Conservation (phyloP, 2,113 vertebrate genomes). For the Lucifuga dentata region DNA sequence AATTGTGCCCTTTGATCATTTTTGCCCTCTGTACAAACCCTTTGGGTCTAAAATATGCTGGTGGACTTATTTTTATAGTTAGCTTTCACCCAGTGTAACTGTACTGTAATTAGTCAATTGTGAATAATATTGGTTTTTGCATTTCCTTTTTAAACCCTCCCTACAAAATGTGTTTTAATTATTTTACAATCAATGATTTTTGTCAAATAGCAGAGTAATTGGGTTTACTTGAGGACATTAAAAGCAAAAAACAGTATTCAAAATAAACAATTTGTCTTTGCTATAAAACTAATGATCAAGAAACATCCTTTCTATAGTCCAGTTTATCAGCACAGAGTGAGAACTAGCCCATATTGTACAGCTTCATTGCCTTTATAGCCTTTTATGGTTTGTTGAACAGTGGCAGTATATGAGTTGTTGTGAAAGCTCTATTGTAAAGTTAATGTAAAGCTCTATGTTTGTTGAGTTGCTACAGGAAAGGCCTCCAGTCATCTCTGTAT, state of each 20-base stretch:
- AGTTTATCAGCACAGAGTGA: slow-evolving; percentile 51
- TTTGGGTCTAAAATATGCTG: slow-evolving; percentile 67
- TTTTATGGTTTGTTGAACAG: slow-evolving; percentile 64
- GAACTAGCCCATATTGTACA: slow-evolving; percentile 67
- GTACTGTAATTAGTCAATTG: slow-evolving; percentile 81
- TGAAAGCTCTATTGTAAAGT: slow-evolving; percentile 80
- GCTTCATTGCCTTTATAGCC: slow-evolving; percentile 64
- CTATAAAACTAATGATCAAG: slow-evolving; percentile 32
- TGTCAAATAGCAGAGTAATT: slow-evolving; percentile 53
- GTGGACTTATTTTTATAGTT: slow-evolving; percentile 80
- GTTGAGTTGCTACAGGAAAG: slow-evolving; percentile 73
- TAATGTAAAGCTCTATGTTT: slow-evolving; percentile 78
- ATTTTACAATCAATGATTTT: slow-evolving; percentile 70
- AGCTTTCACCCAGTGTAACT: slow-evolving; percentile 75
- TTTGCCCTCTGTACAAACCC: slow-evolving; percentile 65
- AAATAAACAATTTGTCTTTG: slow-evolving; percentile 44
- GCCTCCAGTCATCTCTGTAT: slow-evolving; percentile 51
- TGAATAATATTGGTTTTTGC: slow-evolving; percentile 80
- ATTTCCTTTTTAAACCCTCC: slow-evolving; percentile 59
- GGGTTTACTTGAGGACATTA: slow-evolving; percentile 60
- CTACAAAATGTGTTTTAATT: slow-evolving; percentile 67
- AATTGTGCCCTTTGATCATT: slow-evolving; percentile 81
- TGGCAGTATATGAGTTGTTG: slow-evolving; percentile 66
- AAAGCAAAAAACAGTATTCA: slow-evolving; percentile 33
- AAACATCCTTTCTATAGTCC: slow-evolving; percentile 14